Percentiles rank a stretch among this genome's conserved stretches.
Evolutionary conservation across 2,888 invertebrate genomes (phyloP).

Genomic region (Drosophila subsilvestris): DNA sequence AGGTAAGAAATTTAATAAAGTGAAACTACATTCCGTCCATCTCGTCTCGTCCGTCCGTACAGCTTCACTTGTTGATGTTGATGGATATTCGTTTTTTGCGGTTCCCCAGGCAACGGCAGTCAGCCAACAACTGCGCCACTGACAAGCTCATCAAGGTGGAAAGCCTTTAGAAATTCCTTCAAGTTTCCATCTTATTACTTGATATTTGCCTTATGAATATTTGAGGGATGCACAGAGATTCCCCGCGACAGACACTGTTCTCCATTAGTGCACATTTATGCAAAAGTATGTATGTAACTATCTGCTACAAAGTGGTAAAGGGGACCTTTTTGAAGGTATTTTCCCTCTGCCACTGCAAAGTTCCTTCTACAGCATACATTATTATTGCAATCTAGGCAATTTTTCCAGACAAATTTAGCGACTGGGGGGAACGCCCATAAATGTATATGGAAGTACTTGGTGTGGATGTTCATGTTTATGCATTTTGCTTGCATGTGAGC

Average conservation of each 20-base stretch:
- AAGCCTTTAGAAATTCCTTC: constrained; percentile 21
- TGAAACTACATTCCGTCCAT: constrained; percentile 45
- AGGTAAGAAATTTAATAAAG: constrained; percentile 67
- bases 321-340: constrained; percentile 20
- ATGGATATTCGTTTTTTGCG: constrained; percentile 52
- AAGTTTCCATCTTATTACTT: constrained; percentile 37
- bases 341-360: constrained; percentile 3
- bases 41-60: constrained; percentile 36
- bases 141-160: constrained; percentile 32
- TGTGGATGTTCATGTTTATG: constrained; percentile 23
- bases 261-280: constrained; percentile 39
- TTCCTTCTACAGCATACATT: constrained; percentile 9
- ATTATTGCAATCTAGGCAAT: constrained; percentile 14
- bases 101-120: constrained; percentile 19
- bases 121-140: constrained; percentile 5
- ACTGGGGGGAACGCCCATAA: background rate
- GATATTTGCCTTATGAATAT: constrained; percentile 47
- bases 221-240: constrained; percentile 30
- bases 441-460: background rate
- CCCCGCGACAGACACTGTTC: constrained; percentile 8
- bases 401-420: constrained; percentile 1
- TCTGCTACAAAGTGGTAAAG: constrained; percentile 18
- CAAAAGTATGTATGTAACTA: constrained; percentile 10
- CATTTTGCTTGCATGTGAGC: constrained; percentile 14
- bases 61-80: constrained; percentile 59